Base-by-base conservation (phyloP, 2,113 vertebrate species). In the Pituophis catenifer region DNA sequence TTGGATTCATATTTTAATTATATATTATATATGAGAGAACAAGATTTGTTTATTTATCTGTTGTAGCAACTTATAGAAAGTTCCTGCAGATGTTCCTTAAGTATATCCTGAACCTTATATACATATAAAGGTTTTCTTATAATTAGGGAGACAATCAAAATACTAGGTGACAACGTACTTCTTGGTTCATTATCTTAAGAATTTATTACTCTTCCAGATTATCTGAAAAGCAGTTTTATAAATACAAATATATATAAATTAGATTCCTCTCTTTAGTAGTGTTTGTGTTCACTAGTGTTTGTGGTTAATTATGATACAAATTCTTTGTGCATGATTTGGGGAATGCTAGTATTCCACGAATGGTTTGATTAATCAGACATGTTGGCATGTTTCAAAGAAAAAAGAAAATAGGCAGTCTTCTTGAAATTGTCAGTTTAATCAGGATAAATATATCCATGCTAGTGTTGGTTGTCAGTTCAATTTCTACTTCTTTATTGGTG, bases 61-160 rank as follows among this genome's bases (percentile, higher is more conserved):
- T 33, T 33, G n/a, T 75, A 75, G 70, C n/a, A 75, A 38, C 70
- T 75, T 75, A 8, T 75, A 33, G 65, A 75, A 75, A 75, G n/a
- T 15, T 33, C 65, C n/a, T 33, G 12, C n/a, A 52, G 59, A 48
- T 65, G 12, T 17, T 12, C 13, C 33, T 26, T 10, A n/a, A 54
- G 53, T 54, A 88, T 54, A 29, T 54, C 15, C 24, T 86, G 26
- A 44, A 29, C 50, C 89, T 90, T 90, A 65, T 3, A 50, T 52
- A n/a, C 26, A 62, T 0, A 0, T 0, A 13, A 65, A 86, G 26
- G 59, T 95, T 93, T 95, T 29, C 94, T 70, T 94, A 92, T 55
- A 93, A 94, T 48, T 52, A 55, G 65, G 10, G 88, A 90, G 12
- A 85, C 94, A 87, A 4, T 52, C 26, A 24, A 75, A 6, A 93